phyloP scores from a whole-genome alignment of 2,797 vertebrate species.

The Coendou prehensilis region DNA sequence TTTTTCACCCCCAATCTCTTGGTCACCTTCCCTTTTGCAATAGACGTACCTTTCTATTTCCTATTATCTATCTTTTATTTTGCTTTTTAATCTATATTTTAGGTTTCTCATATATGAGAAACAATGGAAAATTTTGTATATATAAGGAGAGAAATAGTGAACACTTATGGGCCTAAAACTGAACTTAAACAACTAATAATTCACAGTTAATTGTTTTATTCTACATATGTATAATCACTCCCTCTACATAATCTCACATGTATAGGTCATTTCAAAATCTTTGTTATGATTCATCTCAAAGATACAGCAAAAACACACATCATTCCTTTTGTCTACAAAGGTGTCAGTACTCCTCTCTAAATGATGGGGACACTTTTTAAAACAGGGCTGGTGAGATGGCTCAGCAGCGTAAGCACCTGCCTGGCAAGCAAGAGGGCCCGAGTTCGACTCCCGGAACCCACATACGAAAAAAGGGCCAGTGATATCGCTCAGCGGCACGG shows the following conservation, averaged over 20 bases:
- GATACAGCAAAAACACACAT: background rate
- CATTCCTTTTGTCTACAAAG: background rate
- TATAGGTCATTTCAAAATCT: background rate
- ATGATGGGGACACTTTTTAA: background rate
- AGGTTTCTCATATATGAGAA: background rate
- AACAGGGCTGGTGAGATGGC: no score
- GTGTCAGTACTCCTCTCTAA: background rate
- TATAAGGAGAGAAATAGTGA: background rate
- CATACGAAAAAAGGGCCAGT: no score
- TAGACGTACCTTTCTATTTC: background rate
- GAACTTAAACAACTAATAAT: background rate
- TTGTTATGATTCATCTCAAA: background rate
- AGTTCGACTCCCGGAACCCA: no score
- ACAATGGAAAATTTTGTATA: background rate
- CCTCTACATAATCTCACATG: background rate
- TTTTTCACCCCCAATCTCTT: background rate
- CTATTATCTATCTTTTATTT: background rate
- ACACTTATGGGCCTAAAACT: background rate
- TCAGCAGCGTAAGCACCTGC: no score
- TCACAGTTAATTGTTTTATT: background rate
- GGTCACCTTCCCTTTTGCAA: background rate
- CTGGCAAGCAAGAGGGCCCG: no score
- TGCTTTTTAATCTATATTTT: background rate
- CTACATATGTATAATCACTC: background rate
- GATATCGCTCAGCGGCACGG: no score